A percentile compares a stretch with the other conserved stretches of the same genome.
phyloP scores from a whole-genome alignment of 2,113 vertebrate genomes.

The Pelodiscus sinensis region DNA sequence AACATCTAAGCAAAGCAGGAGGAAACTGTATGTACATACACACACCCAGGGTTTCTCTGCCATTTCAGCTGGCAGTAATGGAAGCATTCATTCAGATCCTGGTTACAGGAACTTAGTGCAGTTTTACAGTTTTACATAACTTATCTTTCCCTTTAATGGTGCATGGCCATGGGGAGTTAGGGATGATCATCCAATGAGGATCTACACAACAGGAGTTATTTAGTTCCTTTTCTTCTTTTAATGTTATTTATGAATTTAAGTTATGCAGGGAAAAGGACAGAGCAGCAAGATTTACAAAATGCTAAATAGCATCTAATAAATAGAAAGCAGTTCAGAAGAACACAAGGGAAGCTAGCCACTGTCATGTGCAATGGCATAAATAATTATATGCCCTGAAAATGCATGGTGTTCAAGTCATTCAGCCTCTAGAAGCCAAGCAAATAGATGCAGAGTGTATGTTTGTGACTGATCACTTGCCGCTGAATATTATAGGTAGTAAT shows the following conservation, averaged over 20 bases:
- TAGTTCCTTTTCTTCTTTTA: neutral
- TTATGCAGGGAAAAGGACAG: neutral
- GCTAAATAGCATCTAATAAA: neutral
- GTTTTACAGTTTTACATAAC: slow-evolving; percentile 6
- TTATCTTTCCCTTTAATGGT: neutral
- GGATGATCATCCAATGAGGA: neutral
- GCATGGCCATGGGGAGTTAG: neutral
- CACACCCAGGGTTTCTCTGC: no score
- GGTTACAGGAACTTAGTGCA: neutral
- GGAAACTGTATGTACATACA: no score
- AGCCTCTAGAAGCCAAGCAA: neutral
- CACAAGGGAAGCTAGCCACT: neutral
- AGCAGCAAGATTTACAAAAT: neutral
- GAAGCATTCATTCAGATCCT: no score
- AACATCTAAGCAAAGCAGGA: no score
- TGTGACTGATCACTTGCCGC: neutral
- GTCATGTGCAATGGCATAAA: neutral
- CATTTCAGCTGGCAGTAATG: no score
- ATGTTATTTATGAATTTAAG: neutral
- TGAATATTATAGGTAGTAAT: rapidly evolving
- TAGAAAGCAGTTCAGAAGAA: neutral
- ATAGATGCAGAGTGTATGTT: neutral
- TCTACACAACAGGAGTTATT: slow-evolving; percentile 1
- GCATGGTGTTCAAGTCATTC: neutral
- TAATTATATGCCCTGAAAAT: neutral